phyloP scores from a whole-genome alignment of 2,888 invertebrate genomes.

The Drosophila nr. perissopoda region DNA sequence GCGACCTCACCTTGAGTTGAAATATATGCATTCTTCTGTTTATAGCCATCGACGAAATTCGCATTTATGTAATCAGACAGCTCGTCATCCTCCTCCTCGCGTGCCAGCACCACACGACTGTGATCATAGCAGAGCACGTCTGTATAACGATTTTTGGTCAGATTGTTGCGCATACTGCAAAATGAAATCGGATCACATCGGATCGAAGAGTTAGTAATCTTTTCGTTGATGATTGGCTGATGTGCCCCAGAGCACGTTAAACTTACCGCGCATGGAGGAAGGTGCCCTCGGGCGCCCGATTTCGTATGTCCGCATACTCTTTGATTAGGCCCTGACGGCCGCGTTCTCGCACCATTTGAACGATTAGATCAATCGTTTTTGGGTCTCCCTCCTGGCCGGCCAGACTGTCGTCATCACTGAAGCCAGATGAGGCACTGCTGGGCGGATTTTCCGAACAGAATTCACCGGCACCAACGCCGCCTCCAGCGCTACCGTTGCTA shows the following conservation, averaged over 20 bases:
- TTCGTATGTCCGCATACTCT: slow-evolving; percentile 95
- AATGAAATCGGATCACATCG: slow-evolving; percentile 23
- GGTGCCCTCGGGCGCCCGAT: slow-evolving; percentile 93
- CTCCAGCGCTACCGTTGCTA: slow-evolving; percentile 76
- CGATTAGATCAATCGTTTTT: slow-evolving; percentile 88
- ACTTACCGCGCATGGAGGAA: slow-evolving; percentile 93
- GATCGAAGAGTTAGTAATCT: neutral
- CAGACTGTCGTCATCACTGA: slow-evolving; percentile 95
- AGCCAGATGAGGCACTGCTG: slow-evolving; percentile 92
- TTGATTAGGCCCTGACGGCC: slow-evolving; percentile 92
- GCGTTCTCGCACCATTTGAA: slow-evolving; percentile 88
- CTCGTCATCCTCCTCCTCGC: slow-evolving; percentile 89
- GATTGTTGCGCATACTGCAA: slow-evolving; percentile 88
- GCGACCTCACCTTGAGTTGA: slow-evolving; percentile 93
- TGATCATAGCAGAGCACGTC: slow-evolving; percentile 99
- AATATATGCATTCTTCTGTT: slow-evolving; percentile 98
- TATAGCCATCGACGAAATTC: slow-evolving; percentile 98
- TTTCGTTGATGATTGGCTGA: neutral
- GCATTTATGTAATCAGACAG: slow-evolving; percentile 98
- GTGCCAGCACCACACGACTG: slow-evolving; percentile 94
- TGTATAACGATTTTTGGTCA: slow-evolving; percentile 95
- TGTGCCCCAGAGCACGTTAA: neutral
- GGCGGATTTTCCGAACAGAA: slow-evolving; percentile 88
- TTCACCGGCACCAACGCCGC: slow-evolving; percentile 66
- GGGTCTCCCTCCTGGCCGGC: slow-evolving; percentile 90